These are phyloP conservation scores for Papilio machaon DNA, from an alignment of 1,140 invertebrate species.

Conservation along the genomic window DNA sequence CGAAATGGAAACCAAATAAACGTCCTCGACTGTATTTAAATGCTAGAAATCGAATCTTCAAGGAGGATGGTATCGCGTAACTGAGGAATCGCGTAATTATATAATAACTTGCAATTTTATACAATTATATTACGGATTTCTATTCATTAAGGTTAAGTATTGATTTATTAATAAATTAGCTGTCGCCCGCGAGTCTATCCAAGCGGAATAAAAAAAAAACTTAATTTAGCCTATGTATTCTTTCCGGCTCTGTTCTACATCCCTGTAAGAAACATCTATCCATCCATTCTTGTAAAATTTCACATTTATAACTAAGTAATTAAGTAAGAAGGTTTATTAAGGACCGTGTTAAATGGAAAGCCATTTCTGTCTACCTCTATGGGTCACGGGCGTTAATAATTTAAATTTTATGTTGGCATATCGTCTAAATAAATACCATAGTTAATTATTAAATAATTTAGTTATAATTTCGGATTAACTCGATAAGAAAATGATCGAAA, in stretches of 20 bases:
- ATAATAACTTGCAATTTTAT: neutral
- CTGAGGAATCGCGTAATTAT: neutral
- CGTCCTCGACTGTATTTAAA: neutral
- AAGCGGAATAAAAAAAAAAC: neutral
- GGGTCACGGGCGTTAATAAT: neutral
- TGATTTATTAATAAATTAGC: neutral
- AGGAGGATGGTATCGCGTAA: neutral
- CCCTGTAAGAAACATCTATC: too few species aligned
- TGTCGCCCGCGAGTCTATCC: neutral
- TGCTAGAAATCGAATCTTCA: neutral
- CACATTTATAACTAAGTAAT: too few species aligned
- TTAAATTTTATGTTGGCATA: too few species aligned
- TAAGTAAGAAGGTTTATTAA: neutral
- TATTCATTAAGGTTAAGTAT: slow-evolving; percentile 1
- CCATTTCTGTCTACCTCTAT: too few species aligned
- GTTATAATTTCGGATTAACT: neutral
- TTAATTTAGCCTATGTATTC: too few species aligned
- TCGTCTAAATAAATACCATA: neutral
- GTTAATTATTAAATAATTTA: neutral
- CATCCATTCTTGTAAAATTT: too few species aligned
- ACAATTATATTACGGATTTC: slow-evolving; percentile 2
- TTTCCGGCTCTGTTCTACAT: too few species aligned
- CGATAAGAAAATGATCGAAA: neutral
- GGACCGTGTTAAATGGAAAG: neutral
- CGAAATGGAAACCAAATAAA: neutral